Conservation (phyloP, 2,888 invertebrate species). For the Ethmia dodecea region DNA sequence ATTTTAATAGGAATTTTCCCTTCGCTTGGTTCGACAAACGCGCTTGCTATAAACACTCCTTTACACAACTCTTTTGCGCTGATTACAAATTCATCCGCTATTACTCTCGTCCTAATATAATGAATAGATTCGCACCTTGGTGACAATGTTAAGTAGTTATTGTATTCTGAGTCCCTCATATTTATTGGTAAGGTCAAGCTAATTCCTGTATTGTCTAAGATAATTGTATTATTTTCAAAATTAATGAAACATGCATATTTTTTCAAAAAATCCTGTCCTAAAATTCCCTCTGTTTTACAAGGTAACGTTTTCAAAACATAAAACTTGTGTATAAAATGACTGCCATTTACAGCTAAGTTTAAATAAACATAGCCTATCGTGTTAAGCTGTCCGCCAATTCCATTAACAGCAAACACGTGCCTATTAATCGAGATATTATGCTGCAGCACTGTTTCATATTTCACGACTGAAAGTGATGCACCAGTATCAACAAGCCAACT, state of each 20-base stretch:
- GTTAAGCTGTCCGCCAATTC: slow-evolving; percentile 14
- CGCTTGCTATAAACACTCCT: slow-evolving; percentile 9
- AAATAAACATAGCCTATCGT: slow-evolving; percentile 9
- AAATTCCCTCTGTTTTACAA: slow-evolving; percentile 10
- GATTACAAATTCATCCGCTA: slow-evolving; percentile 6
- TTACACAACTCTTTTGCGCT: slow-evolving; percentile 5
- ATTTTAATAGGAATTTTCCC: slow-evolving; percentile 7
- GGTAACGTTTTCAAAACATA: slow-evolving; percentile 13
- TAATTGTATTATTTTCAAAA: not conserved
- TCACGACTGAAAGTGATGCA: slow-evolving; percentile 9
- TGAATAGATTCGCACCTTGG: slow-evolving; percentile 5
- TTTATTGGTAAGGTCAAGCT: not conserved
- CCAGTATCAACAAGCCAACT: slow-evolving; percentile 5
- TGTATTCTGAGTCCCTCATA: not conserved
- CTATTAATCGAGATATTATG: slow-evolving; percentile 4
- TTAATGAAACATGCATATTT: not conserved
- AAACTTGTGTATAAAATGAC: slow-evolving; percentile 8
- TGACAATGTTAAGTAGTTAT: slow-evolving; percentile 1
- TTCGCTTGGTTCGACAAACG: slow-evolving; percentile 1
- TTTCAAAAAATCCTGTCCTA: slow-evolving; percentile 13
- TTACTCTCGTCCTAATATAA: slow-evolving; percentile 5
- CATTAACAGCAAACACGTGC: slow-evolving; percentile 4
- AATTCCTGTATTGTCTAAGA: not conserved
- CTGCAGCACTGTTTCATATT: slow-evolving; percentile 4
- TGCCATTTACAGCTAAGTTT: not conserved